Percentiles rank a stretch among this genome's conserved stretches.
These are phyloP conservation scores for Macrosteles quadrilineatus DNA, from an alignment of 1,140 invertebrate genomes.

Conservation along the genomic window DNA sequence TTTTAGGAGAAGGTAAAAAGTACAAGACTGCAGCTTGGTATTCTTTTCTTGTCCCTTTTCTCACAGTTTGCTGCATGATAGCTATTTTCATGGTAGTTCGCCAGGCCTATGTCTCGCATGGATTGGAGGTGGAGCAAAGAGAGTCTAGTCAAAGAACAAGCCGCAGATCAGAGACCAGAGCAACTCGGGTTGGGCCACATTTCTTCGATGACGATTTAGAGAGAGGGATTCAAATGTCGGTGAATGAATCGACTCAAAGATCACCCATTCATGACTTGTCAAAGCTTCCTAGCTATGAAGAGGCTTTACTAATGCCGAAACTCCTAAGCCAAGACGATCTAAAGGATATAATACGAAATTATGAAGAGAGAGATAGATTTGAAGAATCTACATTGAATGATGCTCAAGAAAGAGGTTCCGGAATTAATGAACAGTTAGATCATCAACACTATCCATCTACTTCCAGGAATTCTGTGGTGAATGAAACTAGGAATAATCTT, in stretches of 20 bases:
- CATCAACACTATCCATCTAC: not conserved
- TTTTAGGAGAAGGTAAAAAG: not conserved
- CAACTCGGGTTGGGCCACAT: not conserved
- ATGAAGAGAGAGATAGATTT: slow-evolving; percentile 16
- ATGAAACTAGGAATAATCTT: too few relatives aligned
- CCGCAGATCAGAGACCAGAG: not conserved
- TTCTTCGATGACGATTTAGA: slow-evolving; percentile 15
- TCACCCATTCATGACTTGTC: slow-evolving; percentile 9
- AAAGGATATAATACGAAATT: not conserved
- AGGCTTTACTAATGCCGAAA: slow-evolving; percentile 21
- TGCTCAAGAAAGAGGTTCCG: not conserved
- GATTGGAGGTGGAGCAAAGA: not conserved
- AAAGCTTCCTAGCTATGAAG: slow-evolving; percentile 21
- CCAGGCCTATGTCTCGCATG: slow-evolving; percentile 9
- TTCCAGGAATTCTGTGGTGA: not conserved
- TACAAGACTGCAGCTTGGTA: not conserved
- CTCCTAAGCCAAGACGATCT: not conserved
- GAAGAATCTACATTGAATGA: not conserved
- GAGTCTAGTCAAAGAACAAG: not conserved
- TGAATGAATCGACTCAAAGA: slow-evolving; percentile 14
- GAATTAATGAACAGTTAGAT: not conserved
- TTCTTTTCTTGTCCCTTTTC: slow-evolving; percentile 1
- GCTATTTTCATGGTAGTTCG: slow-evolving; percentile 14
- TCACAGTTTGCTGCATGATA: not conserved
- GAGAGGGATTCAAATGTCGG: not conserved